phyloP scores from a whole-genome alignment of 2,888 invertebrate genomes.

The Ormyrus thymus region DNA sequence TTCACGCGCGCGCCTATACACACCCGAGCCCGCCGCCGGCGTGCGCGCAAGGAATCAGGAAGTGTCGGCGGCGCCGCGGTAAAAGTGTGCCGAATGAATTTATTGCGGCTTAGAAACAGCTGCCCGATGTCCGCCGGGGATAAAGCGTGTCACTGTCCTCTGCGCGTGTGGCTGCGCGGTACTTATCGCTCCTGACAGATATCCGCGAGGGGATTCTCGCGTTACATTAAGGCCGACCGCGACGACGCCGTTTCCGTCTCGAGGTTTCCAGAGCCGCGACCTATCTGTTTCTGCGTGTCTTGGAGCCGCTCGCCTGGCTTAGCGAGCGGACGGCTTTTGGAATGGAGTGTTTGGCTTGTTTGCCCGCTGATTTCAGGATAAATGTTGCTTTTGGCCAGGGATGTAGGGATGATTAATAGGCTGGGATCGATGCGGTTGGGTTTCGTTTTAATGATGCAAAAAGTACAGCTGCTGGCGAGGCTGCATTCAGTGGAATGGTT shows the following conservation, averaged over 20 bases:
- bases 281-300: no score
- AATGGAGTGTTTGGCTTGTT: no score
- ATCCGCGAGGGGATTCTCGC: slow-evolving; percentile 45
- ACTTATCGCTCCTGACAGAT: slow-evolving; percentile 37
- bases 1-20: neutral
- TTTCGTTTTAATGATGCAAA: no score
- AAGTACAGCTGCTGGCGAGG: no score
- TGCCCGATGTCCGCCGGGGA: neutral
- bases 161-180: neutral
- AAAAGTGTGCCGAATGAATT: slow-evolving; percentile 48
- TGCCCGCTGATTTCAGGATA: no score
- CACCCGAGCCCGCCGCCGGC: neutral
- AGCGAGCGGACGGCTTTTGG: no score
- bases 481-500: no score
- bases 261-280: neutral
- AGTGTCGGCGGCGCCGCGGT: slow-evolving; percentile 12
- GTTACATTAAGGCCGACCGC: slow-evolving; percentile 48
- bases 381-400: no score
- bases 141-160: slow-evolving; percentile 32
- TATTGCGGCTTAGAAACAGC: slow-evolving; percentile 42
- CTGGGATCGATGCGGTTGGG: no score
- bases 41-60: slow-evolving; percentile 11
- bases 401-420: no score
- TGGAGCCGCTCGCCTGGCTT: no score
- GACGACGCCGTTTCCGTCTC: slow-evolving; percentile 6